Evolutionary conservation across 2,888 invertebrate species (phyloP), one percentile per base, ranked within the genome.

Genomic region (Zaprionus lineosus): DNA sequence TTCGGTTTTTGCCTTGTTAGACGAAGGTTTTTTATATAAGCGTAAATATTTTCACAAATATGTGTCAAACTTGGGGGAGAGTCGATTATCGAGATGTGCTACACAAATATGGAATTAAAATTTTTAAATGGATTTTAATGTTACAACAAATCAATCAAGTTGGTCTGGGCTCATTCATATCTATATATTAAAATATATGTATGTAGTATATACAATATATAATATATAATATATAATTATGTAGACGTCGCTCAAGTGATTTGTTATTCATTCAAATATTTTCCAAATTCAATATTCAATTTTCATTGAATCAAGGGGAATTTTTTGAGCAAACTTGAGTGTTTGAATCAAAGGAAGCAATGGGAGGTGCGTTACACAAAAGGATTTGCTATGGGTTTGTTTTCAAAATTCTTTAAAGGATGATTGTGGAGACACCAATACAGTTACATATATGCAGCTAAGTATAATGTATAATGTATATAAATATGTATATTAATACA

Each of bases 121-220:
- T 34, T n/a, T 7, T 37, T 7, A 33, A 39, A n/a, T n/a, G n/a
- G n/a, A n/a, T n/a, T n/a, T 52, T 9, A 15, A 1, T 24, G 2
- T 3, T 50, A 76, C 74, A 82, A 82, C 85, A 82, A 83, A 85
- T 79, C 84, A 69, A 79, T 85, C 79, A 84, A 81, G 81, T 67
- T 85, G 68, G 79, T 87, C 87, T 86, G 86, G 86, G 86, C 87
- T 86, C 86, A 86, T 77, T 74, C 75, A 78, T 79, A 84, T 64
- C 74, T 78, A 55, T 63, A 67, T 74, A 72, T 78, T 36, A 51
- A 78, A 78, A 74, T n/a, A 78, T 79, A 84, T 64, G 74, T 78
- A 55, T 63, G 65, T 74, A 72, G 74, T 36, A 51, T 75, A 78
- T 73, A 73, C 83, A 83, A 76, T 74, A 84, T 24, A 24, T 24